Base-by-base conservation (phyloP, 2,797 vertebrate genomes). In the Tauraco hartlaubi region DNA sequence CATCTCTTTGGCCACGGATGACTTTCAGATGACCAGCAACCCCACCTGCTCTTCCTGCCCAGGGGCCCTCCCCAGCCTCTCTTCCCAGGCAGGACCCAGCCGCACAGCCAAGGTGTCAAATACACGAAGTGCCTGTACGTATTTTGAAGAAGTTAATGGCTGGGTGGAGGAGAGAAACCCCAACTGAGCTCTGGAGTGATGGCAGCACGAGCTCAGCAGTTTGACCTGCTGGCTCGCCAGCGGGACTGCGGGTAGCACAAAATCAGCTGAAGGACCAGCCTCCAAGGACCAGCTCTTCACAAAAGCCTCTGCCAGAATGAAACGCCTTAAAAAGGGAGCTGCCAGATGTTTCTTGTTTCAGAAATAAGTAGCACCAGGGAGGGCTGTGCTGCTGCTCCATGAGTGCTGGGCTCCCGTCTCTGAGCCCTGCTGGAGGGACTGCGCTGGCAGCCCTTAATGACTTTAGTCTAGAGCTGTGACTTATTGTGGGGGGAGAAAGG, bases 241-340 rank as follows among this genome's bases (percentile, higher is more conserved):
- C 52, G n/a, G 2, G 1, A 29, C 22, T 6, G 13, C 0, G 0
- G 0, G 0, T 35, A n/a, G n/a, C 76, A 39, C 16, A 72, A 69
- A 75, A 11, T 13, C 75, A 85, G n/a, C 35, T 4, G 8, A 44
- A 88, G 72, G 72, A 39, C 29, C 85, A 59, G 29, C 37, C 26
- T 85, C 64, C 0, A 3, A 63, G 69, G 25, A 55, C 23, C 41
- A 78, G 5, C 29, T 75, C 64, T 93, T 72, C 63, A 49, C n/a
- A 77, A 78, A 85, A 56, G 29, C 75, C 46, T 68, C 62, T 77
- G 22, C 15, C 18, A 82, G 43, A 56, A 29, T 12, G 0, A 9
- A 49, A 33, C 23, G 37, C 35, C 83, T 68, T 35, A 15, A 35
- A 71, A 88, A 75, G n/a, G n/a, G 5, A 2, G 5, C 19, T 75